phyloP scores from a whole-genome alignment of 64 coral and sea anemone species.

The Stylophora pistillata region DNA sequence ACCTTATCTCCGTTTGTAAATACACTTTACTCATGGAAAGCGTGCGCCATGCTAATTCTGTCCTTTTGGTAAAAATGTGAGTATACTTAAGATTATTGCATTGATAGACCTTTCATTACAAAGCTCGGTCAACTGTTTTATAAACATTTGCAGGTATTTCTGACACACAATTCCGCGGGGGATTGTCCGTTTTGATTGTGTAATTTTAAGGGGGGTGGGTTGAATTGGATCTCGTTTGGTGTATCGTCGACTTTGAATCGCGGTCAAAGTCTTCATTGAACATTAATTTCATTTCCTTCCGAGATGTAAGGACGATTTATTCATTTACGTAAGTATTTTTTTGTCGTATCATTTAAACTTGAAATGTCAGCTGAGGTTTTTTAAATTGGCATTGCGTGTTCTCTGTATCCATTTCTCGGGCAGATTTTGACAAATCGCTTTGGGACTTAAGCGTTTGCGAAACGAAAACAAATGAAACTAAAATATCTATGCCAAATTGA shows the following conservation, averaged over 20 bases:
- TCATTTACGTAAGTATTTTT: no score
- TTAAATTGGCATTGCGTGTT: no score
- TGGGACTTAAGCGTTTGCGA: no score
- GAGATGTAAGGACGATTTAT: no score
- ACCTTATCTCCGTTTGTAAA: conserved; percentile 9
- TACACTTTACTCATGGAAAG: conserved; percentile 7
- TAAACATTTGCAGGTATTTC: conserved; percentile 4
- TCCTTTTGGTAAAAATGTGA: not conserved
- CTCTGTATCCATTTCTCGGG: no score
- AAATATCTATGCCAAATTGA: no score
- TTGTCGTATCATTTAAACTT: no score
- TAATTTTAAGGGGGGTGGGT: not conserved
- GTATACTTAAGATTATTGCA: conserved; percentile 22
- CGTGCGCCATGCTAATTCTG: not conserved
- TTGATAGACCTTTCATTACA: not conserved
- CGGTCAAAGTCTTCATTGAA: no score
- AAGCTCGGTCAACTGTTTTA: not conserved
- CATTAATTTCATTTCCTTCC: no score
- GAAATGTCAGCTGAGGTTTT: no score
- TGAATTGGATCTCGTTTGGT: not conserved
- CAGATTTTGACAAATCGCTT: no score
- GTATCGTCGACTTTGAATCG: not conserved
- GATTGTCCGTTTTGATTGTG: not conserved
- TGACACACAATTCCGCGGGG: not conserved
- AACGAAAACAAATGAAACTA: no score